phyloP scores from a whole-genome alignment of 2,113 vertebrate species.

The Aspiorhynchus laticeps region DNA sequence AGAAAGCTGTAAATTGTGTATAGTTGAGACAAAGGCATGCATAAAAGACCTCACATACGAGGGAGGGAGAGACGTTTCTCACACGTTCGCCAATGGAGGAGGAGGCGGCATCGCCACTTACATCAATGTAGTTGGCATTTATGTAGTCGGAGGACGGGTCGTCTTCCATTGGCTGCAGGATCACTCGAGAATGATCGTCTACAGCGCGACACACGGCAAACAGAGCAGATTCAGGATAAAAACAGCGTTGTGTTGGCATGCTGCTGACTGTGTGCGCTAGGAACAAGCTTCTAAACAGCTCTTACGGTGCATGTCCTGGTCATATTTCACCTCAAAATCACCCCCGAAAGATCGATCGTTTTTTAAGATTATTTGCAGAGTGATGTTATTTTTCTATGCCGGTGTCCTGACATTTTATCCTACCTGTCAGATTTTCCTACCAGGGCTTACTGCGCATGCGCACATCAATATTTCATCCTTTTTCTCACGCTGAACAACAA shows the following conservation, averaged over 20 bases:
- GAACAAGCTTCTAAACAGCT: too few species aligned
- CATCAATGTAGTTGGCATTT: constrained; percentile 99
- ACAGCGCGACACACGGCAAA: constrained; percentile 50
- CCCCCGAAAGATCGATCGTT: background rate
- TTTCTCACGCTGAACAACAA: too few species aligned
- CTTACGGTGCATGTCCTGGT: background rate
- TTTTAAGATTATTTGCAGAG: background rate
- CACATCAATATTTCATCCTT: too few species aligned
- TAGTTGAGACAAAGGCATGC: constrained; percentile 82
- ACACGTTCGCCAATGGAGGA: constrained; percentile 78
- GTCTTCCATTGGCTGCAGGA: constrained; percentile 96
- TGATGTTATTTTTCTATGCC: background rate
- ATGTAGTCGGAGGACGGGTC: constrained; percentile 99
- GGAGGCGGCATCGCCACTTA: constrained; percentile 88
- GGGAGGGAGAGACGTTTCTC: constrained; percentile 78
- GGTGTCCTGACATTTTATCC: too few species aligned
- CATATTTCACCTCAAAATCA: constrained; percentile 5
- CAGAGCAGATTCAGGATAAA: constrained; percentile 16
- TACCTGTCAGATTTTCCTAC: too few species aligned
- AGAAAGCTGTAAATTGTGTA: constrained; percentile 80
- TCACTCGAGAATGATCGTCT: constrained; percentile 99
- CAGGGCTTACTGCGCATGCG: too few species aligned
- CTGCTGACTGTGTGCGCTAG: background rate
- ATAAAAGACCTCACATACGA: constrained; percentile 81
- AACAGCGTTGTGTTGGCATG: background rate